These are phyloP conservation scores for Gymnothorax reevesii DNA, from an alignment of 2,797 vertebrate species.

Conservation along the genomic window DNA sequence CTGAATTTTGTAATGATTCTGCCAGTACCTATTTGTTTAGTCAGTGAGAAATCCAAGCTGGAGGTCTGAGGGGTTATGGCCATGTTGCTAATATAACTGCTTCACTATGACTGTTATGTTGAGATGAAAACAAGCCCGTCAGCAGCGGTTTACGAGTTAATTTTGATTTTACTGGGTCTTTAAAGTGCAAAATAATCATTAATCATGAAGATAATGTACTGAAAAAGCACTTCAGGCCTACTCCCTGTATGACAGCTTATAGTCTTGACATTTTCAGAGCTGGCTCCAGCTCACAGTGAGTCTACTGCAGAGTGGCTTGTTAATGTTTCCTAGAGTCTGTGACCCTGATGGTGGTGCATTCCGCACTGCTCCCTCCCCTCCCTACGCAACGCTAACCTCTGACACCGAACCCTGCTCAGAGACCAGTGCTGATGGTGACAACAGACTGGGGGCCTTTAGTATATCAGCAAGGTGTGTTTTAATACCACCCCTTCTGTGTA, in stretches of 20 bases:
- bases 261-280: background rate
- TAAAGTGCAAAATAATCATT: background rate
- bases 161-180: background rate
- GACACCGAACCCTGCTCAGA: background rate
- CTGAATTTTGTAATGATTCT: background rate
- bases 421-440: background rate
- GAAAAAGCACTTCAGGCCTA: background rate
- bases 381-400: background rate
- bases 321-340: conserved; percentile 6
- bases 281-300: too few species aligned
- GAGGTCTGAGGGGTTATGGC: background rate
- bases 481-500: background rate
- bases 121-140: background rate
- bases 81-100: background rate
- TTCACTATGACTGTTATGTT: background rate
- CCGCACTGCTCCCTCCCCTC: background rate
- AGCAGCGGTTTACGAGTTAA: background rate
- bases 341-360: background rate
- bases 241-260: background rate
- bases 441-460: background rate
- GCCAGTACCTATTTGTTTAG: background rate
- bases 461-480: background rate
- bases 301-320: background rate
- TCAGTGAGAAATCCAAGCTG: background rate
- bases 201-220: background rate